These are phyloP conservation scores for Calidris pygmaea DNA, from an alignment of 2,113 vertebrate species.

Conservation along the genomic window DNA sequence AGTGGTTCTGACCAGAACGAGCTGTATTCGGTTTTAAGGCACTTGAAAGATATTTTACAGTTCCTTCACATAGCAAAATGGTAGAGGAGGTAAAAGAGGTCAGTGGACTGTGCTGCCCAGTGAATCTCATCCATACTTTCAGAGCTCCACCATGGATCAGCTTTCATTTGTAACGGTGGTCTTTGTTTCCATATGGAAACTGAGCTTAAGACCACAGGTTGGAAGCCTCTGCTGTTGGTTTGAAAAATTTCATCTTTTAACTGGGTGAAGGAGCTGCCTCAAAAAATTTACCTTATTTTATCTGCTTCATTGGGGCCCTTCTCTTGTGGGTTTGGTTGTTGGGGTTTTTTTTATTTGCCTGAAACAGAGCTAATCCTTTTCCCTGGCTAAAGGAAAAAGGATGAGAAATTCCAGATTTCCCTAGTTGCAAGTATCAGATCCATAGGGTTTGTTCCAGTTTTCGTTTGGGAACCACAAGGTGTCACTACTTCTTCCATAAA, in stretches of 20 bases:
- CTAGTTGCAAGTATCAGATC: neutral
- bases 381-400: neutral
- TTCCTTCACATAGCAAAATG: neutral
- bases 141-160: accelerated
- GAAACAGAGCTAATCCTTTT: neutral
- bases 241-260: neutral
- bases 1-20: neutral
- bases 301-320: neutral
- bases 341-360: neutral
- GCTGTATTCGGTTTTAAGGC: neutral
- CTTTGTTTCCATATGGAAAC: neutral
- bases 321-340: neutral
- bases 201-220: neutral
- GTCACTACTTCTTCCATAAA: conserved; percentile 26
- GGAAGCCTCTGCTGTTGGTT: neutral
- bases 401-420: neutral
- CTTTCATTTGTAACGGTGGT: neutral
- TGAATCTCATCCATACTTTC: neutral
- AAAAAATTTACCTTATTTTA: neutral
- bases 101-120: neutral
- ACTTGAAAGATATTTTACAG: neutral
- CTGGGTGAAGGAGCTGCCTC: neutral
- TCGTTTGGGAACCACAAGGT: neutral
- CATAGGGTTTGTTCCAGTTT: neutral
- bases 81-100: neutral